Evolutionary conservation across 2,888 invertebrate species (phyloP).

Genomic region (Selenia dentaria): DNA sequence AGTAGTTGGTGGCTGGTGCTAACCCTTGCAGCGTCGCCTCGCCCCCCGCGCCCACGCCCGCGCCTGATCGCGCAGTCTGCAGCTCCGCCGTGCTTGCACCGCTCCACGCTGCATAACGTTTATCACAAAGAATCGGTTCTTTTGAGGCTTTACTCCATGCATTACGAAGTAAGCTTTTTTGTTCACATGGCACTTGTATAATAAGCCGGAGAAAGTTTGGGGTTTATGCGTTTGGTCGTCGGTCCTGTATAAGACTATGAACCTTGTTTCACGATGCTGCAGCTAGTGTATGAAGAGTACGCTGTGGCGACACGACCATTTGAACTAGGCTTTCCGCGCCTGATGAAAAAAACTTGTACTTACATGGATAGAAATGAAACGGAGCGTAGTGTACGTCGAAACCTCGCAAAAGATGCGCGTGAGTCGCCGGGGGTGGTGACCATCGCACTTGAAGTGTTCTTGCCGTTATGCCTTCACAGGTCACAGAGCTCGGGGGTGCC

Average conservation of each 20-base stretch:
- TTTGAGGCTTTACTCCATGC: too few species aligned
- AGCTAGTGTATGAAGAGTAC: too few species aligned
- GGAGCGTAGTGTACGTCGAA: slow-evolving; percentile 92
- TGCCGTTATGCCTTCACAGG: slow-evolving; percentile 88
- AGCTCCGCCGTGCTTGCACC: slow-evolving; percentile 35
- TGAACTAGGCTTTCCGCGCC: too few species aligned
- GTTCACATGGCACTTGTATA: too few species aligned
- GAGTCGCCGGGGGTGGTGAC: slow-evolving; percentile 87
- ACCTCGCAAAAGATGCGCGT: slow-evolving; percentile 87
- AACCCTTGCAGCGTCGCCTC: slow-evolving; percentile 87
- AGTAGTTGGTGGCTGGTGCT: slow-evolving; percentile 92
- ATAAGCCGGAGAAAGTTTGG: too few species aligned
- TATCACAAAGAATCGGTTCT: too few species aligned
- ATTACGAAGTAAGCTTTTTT: too few species aligned
- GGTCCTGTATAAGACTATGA: too few species aligned
- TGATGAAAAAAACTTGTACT: too few species aligned
- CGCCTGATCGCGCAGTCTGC: slow-evolving; percentile 28
- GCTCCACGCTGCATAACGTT: slow-evolving; percentile 2
- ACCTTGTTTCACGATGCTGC: too few species aligned
- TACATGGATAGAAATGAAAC: slow-evolving; percentile 46
- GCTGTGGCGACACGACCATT: too few species aligned
- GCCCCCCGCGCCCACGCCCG: slow-evolving; percentile 40
- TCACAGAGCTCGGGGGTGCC: slow-evolving; percentile 87
- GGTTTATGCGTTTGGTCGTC: too few species aligned
- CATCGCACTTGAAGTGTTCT: slow-evolving; percentile 89